phyloP scores from a whole-genome alignment of 2,797 vertebrate genomes.

The Potorous gilbertii region DNA sequence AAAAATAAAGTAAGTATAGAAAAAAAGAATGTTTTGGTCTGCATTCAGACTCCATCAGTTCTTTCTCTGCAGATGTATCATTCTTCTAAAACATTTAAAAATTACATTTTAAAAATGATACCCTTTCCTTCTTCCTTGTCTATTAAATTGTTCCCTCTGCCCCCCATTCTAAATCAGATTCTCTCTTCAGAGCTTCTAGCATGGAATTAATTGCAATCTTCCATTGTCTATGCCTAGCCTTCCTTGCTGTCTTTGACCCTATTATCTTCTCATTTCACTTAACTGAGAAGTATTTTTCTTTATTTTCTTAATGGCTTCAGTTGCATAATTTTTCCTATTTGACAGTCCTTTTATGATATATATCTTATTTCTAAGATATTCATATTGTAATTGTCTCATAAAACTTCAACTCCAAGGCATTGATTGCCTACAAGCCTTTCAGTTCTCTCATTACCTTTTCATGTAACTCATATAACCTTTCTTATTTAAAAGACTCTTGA shows the following conservation, averaged over 20 bases:
- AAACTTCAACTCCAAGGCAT: slow-evolving; percentile 22
- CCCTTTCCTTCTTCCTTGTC: background rate
- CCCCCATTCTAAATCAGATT: slow-evolving; percentile 24
- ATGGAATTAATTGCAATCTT: background rate
- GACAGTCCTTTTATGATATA: slow-evolving; percentile 27
- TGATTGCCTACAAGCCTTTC: background rate
- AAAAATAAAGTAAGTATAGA: background rate
- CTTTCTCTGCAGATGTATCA: background rate
- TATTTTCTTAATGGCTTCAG: slow-evolving; percentile 4
- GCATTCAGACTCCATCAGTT: background rate
- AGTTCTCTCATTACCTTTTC: slow-evolving; percentile 6
- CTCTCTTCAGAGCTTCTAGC: slow-evolving; percentile 31
- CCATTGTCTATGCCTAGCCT: background rate
- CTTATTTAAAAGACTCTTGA: slow-evolving; percentile 20
- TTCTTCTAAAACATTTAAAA: slow-evolving; percentile 20
- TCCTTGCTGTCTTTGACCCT: slow-evolving; percentile 12
- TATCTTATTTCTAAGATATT: slow-evolving; percentile 26
- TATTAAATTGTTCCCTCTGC: slow-evolving; percentile 8
- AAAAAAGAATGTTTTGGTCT: background rate
- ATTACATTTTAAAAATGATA: background rate
- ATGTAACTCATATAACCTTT: background rate
- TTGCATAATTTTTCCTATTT: slow-evolving; percentile 54
- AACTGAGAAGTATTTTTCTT: background rate
- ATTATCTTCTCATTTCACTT: slow-evolving; percentile 42
- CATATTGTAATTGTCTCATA: slow-evolving; percentile 13